Evolutionary conservation across 1,140 invertebrate genomes (phyloP).

Genomic region (Brachionus rotundiformis): DNA sequence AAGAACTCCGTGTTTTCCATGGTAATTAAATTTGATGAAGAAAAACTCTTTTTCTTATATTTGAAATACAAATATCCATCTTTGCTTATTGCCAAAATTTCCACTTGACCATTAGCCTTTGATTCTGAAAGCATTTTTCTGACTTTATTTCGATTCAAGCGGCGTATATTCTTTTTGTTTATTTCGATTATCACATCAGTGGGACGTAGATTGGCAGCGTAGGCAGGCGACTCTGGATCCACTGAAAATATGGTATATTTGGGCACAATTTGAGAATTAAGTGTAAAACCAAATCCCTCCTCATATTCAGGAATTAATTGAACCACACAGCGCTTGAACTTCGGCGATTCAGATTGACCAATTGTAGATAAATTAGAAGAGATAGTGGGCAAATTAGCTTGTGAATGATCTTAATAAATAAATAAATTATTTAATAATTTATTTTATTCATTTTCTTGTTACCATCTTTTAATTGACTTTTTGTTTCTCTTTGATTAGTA

Average conservation of each 20-base stretch:
- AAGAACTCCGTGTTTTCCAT: too few species aligned
- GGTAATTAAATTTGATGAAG: too few species aligned
- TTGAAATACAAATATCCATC: neutral
- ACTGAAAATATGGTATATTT: conserved; percentile 33
- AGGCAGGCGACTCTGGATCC: conserved; percentile 24
- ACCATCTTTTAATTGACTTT: too few species aligned
- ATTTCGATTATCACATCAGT: conserved; percentile 32
- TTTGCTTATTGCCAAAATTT: conserved; percentile 41
- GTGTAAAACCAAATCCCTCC: conserved; percentile 35
- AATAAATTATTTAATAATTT: too few species aligned
- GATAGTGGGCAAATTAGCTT: too few species aligned
- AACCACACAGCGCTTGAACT: conserved; percentile 21
- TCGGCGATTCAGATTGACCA: neutral
- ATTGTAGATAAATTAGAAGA: too few species aligned
- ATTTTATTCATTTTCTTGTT: too few species aligned
- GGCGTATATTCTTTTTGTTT: conserved; percentile 30
- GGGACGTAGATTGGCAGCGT: conserved; percentile 20
- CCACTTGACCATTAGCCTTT: neutral
- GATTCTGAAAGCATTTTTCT: conserved; percentile 25
- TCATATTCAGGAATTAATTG: neutral
- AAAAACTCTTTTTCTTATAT: conserved; percentile 36
- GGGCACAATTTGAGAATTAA: neutral
- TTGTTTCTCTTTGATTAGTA: too few species aligned
- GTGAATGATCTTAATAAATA: too few species aligned
- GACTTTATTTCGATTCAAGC: conserved; percentile 31